Base-by-base conservation (phyloP, 2,113 vertebrate genomes). In the Podarcis muralis region DNA sequence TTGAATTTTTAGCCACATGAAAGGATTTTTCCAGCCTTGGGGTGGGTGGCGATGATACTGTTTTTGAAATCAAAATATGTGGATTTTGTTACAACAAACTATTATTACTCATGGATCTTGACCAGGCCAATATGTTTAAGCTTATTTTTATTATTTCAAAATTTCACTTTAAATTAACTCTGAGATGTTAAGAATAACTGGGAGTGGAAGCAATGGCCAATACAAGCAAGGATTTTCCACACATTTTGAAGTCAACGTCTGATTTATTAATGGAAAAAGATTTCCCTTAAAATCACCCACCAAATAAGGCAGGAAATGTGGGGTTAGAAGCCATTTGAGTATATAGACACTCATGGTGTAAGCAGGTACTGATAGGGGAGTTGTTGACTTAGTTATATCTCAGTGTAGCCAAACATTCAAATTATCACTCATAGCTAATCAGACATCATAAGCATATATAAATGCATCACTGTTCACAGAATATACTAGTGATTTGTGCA, bases 81-180 rank as follows among this genome's bases (percentile, higher is more conserved):
- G 85, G 91, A 12, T 81, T 94, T 95, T 93, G 92, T 94, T 93
- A 92, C 32, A 90, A 89, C 92, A 95, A 92, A 88, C 90, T 25
- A 91, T 96, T 95, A 91, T 96, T 95, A 91, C 83, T 88, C 93
- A 84, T 92, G 82, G 84, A 87, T 90, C 43, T 91, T 93, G 94
- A 87, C 88, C 90, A 87, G 92, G 88, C 57, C 71, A 78, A 87
- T 81, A 83, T 81, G 75, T 87, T 87, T 91, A 85, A 88, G 92
- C 88, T 93, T 92, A 83, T 92, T 94, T 96, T 96, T 95, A 91
- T 95, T 94, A 84, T 92, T 91, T 92, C 69, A 90, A 91, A 95
- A 95, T 94, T 84, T 87, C 86, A 92, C 72, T 92, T 93, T 69
- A 91, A 92, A 83, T 94, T 94, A 87, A 91, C 93, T 95, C 94